Conservation (phyloP, 2,113 vertebrate genomes). For the Dermatemys mawii region DNA sequence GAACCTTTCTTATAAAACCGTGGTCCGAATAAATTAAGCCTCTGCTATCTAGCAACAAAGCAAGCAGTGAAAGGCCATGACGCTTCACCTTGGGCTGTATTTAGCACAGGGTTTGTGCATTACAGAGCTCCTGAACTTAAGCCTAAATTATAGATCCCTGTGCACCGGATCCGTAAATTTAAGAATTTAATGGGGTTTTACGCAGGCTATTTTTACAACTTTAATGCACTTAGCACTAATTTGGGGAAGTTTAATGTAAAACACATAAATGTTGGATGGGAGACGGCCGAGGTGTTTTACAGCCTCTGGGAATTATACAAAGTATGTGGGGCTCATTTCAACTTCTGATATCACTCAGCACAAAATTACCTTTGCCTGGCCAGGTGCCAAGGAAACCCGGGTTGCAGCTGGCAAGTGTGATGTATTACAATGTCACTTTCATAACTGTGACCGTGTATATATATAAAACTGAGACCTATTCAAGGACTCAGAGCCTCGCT, state of each 20-base stretch:
- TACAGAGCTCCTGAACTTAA: constrained; percentile 3
- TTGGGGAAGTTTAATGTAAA: constrained; percentile 73
- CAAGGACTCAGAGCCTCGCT: constrained; percentile 59
- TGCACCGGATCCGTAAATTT: constrained; percentile 30
- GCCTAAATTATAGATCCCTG: constrained; percentile 43
- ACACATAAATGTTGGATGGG: constrained; percentile 72
- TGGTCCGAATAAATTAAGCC: background rate
- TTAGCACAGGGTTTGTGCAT: background rate
- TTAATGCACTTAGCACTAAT: constrained; percentile 76
- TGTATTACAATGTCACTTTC: constrained; percentile 56
- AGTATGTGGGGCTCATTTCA: constrained; percentile 66
- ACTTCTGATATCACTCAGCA: constrained; percentile 75
- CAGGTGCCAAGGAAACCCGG: constrained; percentile 33
- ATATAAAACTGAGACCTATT: constrained; percentile 49
- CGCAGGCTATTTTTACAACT: constrained; percentile 60
- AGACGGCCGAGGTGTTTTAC: constrained; percentile 73
- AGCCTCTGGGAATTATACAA: constrained; percentile 66
- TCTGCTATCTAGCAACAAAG: background rate
- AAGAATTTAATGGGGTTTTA: constrained; percentile 66
- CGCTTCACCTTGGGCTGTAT: background rate
- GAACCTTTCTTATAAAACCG: background rate
- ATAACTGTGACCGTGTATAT: background rate
- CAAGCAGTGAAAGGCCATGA: fast-evolving
- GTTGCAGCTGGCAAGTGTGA: constrained; percentile 37
- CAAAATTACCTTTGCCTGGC: constrained; percentile 71